A percentile compares a stretch with the other conserved stretches of the same genome.
Evolutionary conservation across 2,113 vertebrate genomes (phyloP).

Genomic region (Neogobius melanostomus): DNA sequence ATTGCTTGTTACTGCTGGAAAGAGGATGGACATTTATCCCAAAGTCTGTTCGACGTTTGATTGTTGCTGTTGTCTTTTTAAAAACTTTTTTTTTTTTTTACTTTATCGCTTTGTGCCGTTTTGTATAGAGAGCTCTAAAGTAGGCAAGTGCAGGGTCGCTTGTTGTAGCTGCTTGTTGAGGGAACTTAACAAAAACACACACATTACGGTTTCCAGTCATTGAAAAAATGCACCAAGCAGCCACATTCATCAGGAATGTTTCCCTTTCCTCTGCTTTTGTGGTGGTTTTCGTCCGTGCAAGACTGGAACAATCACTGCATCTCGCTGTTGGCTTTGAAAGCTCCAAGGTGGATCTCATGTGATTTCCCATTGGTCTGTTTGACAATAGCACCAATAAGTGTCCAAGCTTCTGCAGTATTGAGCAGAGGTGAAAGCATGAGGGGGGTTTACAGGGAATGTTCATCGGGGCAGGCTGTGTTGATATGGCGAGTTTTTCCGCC

Average conservation of each 20-base stretch:
- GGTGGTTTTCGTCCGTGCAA: slow-evolving; percentile 29
- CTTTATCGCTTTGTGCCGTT: slow-evolving; percentile 60
- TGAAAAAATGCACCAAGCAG: slow-evolving; percentile 56
- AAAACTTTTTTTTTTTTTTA: slow-evolving; percentile 11
- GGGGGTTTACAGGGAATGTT: slow-evolving; percentile 14
- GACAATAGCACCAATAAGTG: slow-evolving; percentile 75
- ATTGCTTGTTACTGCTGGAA: slow-evolving; percentile 81
- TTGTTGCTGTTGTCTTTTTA: slow-evolving; percentile 29
- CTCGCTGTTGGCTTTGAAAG: slow-evolving; percentile 43
- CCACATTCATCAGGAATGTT: slow-evolving; percentile 62
- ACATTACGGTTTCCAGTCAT: slow-evolving; percentile 48
- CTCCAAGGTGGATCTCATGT: slow-evolving; percentile 44
- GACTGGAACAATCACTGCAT: slow-evolving; percentile 44
- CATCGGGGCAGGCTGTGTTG: slow-evolving; percentile 42
- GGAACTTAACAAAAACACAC: slow-evolving; percentile 33
- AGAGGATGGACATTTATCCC: slow-evolving; percentile 57
- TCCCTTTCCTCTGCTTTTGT: slow-evolving; percentile 14
- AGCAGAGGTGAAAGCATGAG: slow-evolving; percentile 31
- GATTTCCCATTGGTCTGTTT: slow-evolving; percentile 46
- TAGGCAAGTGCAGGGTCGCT: slow-evolving; percentile 72
- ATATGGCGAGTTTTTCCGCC: slow-evolving; percentile 55
- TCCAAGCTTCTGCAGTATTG: slow-evolving; percentile 43
- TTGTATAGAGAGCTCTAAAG: slow-evolving; percentile 62
- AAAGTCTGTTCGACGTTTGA: slow-evolving; percentile 48
- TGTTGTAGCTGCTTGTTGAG: slow-evolving; percentile 69